Evolutionary conservation across 2,113 vertebrate species (phyloP).

Genomic region (Oreotrochilus melanogaster): DNA sequence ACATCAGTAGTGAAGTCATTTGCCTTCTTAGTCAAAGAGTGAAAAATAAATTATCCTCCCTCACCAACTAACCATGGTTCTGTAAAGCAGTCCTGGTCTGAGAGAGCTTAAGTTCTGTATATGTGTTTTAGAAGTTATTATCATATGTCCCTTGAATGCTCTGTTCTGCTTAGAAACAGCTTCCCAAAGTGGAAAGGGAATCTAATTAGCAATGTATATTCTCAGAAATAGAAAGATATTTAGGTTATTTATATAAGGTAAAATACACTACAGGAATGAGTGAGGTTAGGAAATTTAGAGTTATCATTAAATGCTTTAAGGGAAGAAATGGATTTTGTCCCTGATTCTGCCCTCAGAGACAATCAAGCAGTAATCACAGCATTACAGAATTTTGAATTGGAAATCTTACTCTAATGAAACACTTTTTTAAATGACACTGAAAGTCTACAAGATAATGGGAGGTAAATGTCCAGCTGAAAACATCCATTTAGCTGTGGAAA

Average conservation of each 20-base stretch:
- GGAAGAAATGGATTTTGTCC: background rate
- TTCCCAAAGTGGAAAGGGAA: background rate
- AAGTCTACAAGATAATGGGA: background rate
- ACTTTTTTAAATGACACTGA: background rate
- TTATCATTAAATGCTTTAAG: background rate
- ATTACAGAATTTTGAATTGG: background rate
- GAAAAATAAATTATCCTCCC: rapidly evolving
- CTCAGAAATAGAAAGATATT: background rate
- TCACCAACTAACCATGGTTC: background rate
- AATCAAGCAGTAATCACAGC: background rate
- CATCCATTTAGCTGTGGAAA: background rate
- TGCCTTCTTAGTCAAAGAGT: background rate
- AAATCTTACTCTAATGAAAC: background rate
- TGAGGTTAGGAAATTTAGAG: background rate
- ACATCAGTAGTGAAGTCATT: background rate
- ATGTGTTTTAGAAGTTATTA: background rate
- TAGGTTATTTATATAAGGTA: background rate
- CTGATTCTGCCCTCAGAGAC: background rate
- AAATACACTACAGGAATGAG: background rate
- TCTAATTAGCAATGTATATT: background rate
- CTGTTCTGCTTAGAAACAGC: background rate
- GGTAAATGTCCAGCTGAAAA: background rate
- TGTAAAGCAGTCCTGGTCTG: background rate
- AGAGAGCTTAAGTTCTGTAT: background rate
- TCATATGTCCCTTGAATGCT: background rate